Base-by-base conservation (phyloP, 2,113 vertebrate species). In the Merops nubicus region DNA sequence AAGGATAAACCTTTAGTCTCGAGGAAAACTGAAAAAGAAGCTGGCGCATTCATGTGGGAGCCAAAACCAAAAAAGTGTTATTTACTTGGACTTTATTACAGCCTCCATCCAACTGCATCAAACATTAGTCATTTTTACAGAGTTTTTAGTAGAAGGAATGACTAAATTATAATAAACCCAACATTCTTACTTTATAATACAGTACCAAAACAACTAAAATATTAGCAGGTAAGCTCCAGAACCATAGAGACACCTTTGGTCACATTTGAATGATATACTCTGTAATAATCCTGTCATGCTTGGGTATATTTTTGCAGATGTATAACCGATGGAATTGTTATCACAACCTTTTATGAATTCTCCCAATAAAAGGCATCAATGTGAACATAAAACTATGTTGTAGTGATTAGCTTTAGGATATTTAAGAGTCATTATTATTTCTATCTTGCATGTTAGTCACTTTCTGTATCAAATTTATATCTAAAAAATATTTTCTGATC, bases 61-160 rank as follows among this genome's bases (percentile, higher is more conserved):
- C 43, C 26, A 88, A 79, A 84, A 45, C 50, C n/a, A 54, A 54
- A 23, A 34, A 5, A 12, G 25, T 62, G 47, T 78, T 72, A 82
- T 92, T 93, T 94, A 43, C 40, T 91, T 91, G 78, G 75, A 76
- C n/a, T 82, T 94, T 51, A 48, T 90, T 64, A 40, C 16, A 79
- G 74, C 16, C 54, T 91, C 50, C 15, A 48, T 92, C 72, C 60
- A 81, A 85, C 60, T 91, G 63, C 59, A 93, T 75, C 84, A 70
- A 87, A 47, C 7, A 26, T 91, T 59, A 94, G 51, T 94, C 50
- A 85, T 75, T 47, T 87, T 78, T 25, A 15, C 3, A 16, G 50
- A 70, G 23, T 11, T 72, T 93, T 75, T 59, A 85, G 43, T 38
- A 68, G 57, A 82, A 85, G 34, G 29, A 88, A 93, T 85, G 34